Evolutionary conservation across 1,140 invertebrate genomes (phyloP), one percentile per base, ranked within the genome.

Genomic region (Drosophila punjabiensis): DNA sequence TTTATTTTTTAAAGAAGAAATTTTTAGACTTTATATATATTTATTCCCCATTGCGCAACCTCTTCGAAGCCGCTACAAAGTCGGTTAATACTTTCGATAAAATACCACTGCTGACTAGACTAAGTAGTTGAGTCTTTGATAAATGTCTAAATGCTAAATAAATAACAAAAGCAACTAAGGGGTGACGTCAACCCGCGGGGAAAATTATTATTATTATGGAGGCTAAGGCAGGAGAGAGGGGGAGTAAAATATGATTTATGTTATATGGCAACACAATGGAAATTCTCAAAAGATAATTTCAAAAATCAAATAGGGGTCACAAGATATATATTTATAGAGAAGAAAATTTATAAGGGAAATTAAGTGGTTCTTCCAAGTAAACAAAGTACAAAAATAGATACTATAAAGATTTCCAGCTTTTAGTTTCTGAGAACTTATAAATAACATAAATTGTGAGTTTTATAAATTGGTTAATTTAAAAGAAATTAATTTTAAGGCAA

Each of bases 61-160:
- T 18, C 47, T 28, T 24, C 24, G 16, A 76, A 59, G 68, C 43
- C 37, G 11, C 33, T 6, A 45, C 13, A 76, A 77, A 76, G 74
- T 77, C 73, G 28, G 32, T 59, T 76, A 77, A 77, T 58, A 33
- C 75, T 67, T 39, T 52, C 74, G 75, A 77, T 77, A 77, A 77
- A 77, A 77, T 77, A 56, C 50, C 73, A 20, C 20, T 43, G 52
- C 28, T 56, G 60, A 76, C 71, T 75, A 35, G 52, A 35, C 60
- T 76, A 76, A 74, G 69, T 32, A 76, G 61, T 76, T 64, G 70
- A 76, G 61, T 56, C 60, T 41, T 65, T 76, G 73, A 76, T 76
- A 76, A 76, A 76, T 76, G 53, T 4, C 37, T 53, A 74, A 75
- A 75, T 56, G 37, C 41, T 58, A 78, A 77, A 70, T 70, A 79